Conservation (phyloP, 2,797 vertebrate genomes). For the Pteropus rufus region DNA sequence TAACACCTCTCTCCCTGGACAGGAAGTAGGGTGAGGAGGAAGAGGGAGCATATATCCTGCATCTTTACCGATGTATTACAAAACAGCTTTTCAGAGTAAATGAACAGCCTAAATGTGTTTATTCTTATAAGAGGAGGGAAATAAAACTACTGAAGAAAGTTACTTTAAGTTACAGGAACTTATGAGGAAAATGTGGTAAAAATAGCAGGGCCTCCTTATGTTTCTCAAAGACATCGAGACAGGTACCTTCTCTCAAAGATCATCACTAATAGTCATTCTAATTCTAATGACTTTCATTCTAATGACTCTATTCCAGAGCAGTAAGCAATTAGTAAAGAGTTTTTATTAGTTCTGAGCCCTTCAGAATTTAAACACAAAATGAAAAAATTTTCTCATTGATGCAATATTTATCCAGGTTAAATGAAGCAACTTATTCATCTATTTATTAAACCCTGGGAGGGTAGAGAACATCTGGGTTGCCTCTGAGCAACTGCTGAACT, state of each 20-base stretch:
- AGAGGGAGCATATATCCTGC: background rate
- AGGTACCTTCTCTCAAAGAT: background rate
- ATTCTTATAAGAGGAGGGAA: background rate
- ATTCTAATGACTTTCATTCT: background rate
- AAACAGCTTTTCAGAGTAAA: background rate
- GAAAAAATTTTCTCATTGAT: background rate
- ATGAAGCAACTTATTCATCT: background rate
- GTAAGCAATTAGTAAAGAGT: background rate
- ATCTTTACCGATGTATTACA: background rate
- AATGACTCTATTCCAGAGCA: background rate
- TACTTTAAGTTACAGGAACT: background rate
- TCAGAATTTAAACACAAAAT: constrained; percentile 14
- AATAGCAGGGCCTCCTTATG: background rate
- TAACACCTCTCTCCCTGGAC: background rate
- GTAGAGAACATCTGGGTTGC: background rate
- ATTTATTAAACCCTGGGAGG: background rate
- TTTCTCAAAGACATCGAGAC: background rate
- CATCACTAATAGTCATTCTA: background rate
- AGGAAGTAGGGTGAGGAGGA: background rate
- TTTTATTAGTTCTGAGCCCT: background rate
- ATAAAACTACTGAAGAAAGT: background rate
- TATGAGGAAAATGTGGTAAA: background rate
- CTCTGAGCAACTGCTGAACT: background rate
- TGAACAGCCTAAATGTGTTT: background rate
- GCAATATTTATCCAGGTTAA: background rate